A percentile compares a stretch with the other conserved stretches of the same genome.
phyloP scores from a whole-genome alignment of 1,140 invertebrate species.

The Drosophila sturtevanti region DNA sequence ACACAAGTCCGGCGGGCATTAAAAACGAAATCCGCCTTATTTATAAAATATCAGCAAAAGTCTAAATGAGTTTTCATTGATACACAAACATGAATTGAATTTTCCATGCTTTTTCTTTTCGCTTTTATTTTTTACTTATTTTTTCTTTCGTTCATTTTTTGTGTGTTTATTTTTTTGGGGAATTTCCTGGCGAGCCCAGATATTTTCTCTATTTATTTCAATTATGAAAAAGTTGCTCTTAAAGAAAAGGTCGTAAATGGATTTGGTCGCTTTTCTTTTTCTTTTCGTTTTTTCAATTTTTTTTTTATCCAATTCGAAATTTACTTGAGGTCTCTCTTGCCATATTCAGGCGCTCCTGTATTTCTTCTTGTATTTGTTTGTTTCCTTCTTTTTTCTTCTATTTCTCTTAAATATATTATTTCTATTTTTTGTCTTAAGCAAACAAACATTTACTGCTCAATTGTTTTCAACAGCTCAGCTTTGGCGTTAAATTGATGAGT shows the following conservation, averaged over 20 bases:
- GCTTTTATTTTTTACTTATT: neutral
- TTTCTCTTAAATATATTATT: neutral
- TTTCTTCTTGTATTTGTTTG: conserved; percentile 26
- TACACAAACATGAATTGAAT: conserved; percentile 62
- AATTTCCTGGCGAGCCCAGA: conserved; percentile 53
- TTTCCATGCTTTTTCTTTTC: conserved; percentile 2
- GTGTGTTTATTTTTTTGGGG: conserved; percentile 9
- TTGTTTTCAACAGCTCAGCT: conserved; percentile 69
- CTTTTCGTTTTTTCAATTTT: neutral
- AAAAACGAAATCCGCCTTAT: conserved; percentile 59
- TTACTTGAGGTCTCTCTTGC: conserved; percentile 29
- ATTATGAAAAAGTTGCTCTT: conserved; percentile 69
- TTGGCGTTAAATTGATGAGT: conserved; percentile 72
- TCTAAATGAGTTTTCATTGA: conserved; percentile 70
- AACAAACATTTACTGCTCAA: conserved; percentile 77
- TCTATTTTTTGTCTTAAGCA: conserved; percentile 45
- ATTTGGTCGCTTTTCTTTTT: conserved; percentile 22
- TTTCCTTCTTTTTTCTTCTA: conserved; percentile 12
- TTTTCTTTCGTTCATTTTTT: neutral
- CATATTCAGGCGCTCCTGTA: neutral
- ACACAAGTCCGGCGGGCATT: conserved; percentile 60
- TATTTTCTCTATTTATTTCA: conserved; percentile 68
- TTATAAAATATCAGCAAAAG: conserved; percentile 40
- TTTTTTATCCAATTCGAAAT: conserved; percentile 32
- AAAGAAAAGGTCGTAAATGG: conserved; percentile 42